Evolutionary conservation across 2,797 vertebrate genomes (phyloP).

Genomic region (Alfaro cultratus): DNA sequence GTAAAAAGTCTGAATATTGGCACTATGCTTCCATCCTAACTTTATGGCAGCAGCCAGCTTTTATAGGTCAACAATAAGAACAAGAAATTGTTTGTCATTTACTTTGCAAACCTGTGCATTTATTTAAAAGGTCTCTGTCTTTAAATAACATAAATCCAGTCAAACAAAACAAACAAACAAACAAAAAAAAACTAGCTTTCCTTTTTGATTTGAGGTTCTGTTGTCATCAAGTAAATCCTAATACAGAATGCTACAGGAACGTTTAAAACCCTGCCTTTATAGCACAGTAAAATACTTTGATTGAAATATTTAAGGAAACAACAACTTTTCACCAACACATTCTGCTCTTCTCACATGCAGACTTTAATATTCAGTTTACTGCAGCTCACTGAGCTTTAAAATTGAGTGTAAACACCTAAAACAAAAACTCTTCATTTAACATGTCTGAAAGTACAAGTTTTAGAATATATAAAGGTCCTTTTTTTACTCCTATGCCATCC

Average conservation of each 20-base stretch:
- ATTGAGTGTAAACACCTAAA: slow-evolving; percentile 29
- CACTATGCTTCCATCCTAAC: slow-evolving; percentile 57
- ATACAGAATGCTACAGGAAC: slow-evolving; percentile 9
- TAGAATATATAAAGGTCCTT: slow-evolving; percentile 11
- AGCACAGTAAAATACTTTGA: slow-evolving; percentile 3
- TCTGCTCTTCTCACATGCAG: slow-evolving; percentile 18
- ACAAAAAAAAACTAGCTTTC: slow-evolving; percentile 25
- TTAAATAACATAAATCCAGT: slow-evolving; percentile 28
- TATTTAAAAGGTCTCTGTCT: background rate
- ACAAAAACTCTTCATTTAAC: slow-evolving; percentile 13
- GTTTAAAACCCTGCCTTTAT: background rate
- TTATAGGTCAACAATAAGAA: background rate
- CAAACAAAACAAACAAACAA: slow-evolving; percentile 44
- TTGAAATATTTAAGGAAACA: background rate
- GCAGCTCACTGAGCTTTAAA: slow-evolving; percentile 20
- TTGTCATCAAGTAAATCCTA: slow-evolving; percentile 19
- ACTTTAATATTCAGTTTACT: slow-evolving; percentile 9
- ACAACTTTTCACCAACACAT: slow-evolving; percentile 35
- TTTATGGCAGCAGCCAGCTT: slow-evolving; percentile 6
- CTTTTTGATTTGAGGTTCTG: slow-evolving; percentile 46
- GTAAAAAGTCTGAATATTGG: slow-evolving; percentile 63
- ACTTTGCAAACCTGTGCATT: background rate
- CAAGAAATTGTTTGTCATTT: background rate
- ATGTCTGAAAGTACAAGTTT: slow-evolving; percentile 32
- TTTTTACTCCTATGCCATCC: slow-evolving; percentile 1